Conservation (phyloP, 1,140 invertebrate genomes). For the Papilio aristodemus region DNA sequence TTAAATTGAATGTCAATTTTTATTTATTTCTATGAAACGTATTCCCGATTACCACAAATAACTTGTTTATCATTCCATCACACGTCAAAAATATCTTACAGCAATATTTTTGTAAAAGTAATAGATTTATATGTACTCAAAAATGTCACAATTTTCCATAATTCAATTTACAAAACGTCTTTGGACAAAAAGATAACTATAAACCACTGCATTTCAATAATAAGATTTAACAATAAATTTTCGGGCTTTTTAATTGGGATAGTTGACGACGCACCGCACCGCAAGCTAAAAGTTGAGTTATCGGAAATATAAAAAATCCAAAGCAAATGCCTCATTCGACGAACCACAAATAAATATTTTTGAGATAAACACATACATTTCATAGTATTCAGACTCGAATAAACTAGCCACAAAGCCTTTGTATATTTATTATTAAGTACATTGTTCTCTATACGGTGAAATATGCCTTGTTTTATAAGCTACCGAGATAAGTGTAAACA, state of each 20-base stretch:
- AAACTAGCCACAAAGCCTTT: not conserved
- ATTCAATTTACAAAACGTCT: too few relatives aligned
- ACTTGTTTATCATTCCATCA: too few relatives aligned
- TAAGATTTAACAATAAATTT: not conserved
- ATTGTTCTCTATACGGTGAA: conserved; percentile 16
- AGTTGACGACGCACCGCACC: not conserved
- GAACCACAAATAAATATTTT: not conserved
- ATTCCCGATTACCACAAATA: not conserved
- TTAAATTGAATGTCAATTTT: conserved; percentile 12
- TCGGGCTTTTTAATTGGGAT: not conserved
- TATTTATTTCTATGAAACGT: not conserved
- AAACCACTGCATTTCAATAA: too few relatives aligned
- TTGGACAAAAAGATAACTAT: too few relatives aligned
- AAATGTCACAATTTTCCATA: too few relatives aligned
- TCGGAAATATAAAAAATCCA: not conserved
- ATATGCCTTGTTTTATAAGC: conserved; percentile 2
- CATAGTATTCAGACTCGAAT: not conserved
- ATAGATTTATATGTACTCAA: too few relatives aligned
- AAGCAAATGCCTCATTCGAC: not conserved
- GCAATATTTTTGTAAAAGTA: too few relatives aligned
- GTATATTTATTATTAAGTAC: conserved; percentile 18
- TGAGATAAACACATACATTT: conserved; percentile 1
- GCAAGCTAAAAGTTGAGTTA: too few relatives aligned
- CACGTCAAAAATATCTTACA: too few relatives aligned
- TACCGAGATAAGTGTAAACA: conserved; percentile 5